Evolutionary conservation across 2,113 vertebrate species (phyloP), one percentile per base, ranked within the genome.

Genomic region (Ovibos moschatus): DNA sequence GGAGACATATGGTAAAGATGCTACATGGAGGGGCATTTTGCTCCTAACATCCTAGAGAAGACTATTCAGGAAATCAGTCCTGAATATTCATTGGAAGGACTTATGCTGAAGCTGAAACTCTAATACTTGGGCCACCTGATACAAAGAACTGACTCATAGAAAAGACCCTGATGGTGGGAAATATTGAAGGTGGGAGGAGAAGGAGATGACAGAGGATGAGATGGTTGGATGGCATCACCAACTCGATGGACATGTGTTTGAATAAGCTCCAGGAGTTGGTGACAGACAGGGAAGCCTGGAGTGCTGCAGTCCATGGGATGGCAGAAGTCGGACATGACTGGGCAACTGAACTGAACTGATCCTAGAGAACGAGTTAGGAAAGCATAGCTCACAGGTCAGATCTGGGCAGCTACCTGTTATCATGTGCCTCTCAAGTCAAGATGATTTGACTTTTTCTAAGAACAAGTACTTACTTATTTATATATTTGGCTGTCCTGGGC

Each of bases 1-100:
- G 40, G 71, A 76, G 99, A 99, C 99, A 95, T 99, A 99, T 0
- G 99, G 99, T 97, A 98, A 99, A 91, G 99, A 99, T 60, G 99
- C 94, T 99, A 99, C 0, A 98, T 99, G 28, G 99, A 99, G 14
- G 99, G 99, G 99, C 89, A 2, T 85, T 99, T 99, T 3, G 99
- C 99, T 84, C 43, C 64, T 83, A 27, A 51, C 2, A 30, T 91
- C 43, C 64, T 55, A 76, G 58, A 84, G 50, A 25, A 60, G 30
- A 74, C 5, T 23, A 40, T 74, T 40, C 10, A 74, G n/a, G 19
- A 74, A 74, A 23, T 74, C n/a, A 23, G 67, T 74, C 67, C 19
- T 74, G 67, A 74, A 40, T 74, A 13, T 23, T 74, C 67, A 40
- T 23, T 74, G 67, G n/a, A 74, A 74, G n/a, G 19, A 36, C 64